These are phyloP conservation scores for Aporophyla lueneburgensis DNA, from an alignment of 2,888 invertebrate genomes.

Conservation along the genomic window DNA sequence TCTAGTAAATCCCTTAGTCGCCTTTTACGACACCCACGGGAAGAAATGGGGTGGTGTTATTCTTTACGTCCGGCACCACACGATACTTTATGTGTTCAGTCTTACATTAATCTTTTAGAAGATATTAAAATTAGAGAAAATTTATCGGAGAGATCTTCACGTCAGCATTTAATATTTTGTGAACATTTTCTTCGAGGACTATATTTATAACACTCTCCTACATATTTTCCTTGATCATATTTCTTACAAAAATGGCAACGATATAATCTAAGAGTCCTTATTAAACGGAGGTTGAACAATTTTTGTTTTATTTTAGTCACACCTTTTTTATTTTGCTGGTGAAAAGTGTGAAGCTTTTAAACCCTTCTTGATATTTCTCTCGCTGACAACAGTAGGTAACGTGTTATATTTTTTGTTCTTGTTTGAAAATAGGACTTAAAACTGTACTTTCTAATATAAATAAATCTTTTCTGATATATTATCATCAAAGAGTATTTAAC, in stretches of 20 bases:
- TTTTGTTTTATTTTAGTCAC: constrained; percentile 2
- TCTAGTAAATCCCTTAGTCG: too few species aligned
- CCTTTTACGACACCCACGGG: too few species aligned
- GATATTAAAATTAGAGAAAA: constrained; percentile 11
- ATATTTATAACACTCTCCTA: background rate
- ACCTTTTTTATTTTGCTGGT: background rate
- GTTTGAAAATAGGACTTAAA: background rate
- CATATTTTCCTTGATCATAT: constrained; percentile 2
- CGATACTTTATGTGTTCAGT: too few species aligned
- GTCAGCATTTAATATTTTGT: background rate
- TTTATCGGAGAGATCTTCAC: background rate
- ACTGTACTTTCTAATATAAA: background rate
- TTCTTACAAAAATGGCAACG: constrained; percentile 1
- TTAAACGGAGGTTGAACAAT: constrained; percentile 1
- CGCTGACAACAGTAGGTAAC: background rate
- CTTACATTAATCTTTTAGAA: constrained; percentile 11
- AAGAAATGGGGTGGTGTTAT: too few species aligned
- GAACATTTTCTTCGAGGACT: background rate
- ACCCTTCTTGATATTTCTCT: background rate
- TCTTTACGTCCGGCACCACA: too few species aligned
- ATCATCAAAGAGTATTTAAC: background rate
- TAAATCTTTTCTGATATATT: too few species aligned
- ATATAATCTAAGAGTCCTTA: background rate
- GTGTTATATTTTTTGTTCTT: too few species aligned
- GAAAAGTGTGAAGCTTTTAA: too few species aligned